Base-by-base conservation (phyloP, 2,888 invertebrate genomes). In the Ormyrus pomaceus region DNA sequence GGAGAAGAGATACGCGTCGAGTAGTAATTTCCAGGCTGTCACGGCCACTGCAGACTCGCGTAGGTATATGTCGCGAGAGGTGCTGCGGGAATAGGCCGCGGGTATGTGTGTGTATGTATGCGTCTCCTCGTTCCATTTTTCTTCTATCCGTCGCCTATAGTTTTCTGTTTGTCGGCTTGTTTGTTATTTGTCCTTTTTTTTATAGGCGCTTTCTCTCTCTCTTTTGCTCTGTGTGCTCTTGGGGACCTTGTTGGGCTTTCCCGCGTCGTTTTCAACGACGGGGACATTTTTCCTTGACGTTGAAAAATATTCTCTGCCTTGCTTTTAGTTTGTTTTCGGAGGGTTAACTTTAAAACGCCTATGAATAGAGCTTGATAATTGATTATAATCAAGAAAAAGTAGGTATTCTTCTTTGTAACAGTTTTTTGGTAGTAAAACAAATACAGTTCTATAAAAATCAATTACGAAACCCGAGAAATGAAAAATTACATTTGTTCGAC, bases 1-100 rank as follows among this genome's bases (percentile, higher is more conserved):
- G 46, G 70, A 56, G 62, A 73, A 59, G 65, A 82, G 83, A 85
- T 83, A 85, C 83, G 84, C 81, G 84, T 84, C 86, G 85, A 86
- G 86, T 86, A 85, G 88, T 87, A 89, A 89, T 89, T 89, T 88
- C 87, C 88, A 87, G 86, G 83, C 88, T 88, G 88, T 88, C 88
- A 88, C 84, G 84, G 86, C 80, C 84, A 83, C 81, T 69, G 70
- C 8, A 8, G 19, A 19, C 19, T 19, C 19, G 19, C 19, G 19
- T 19, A 19, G 19, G 19, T 19, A 19, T 19, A 19, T 19, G 19
- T 19, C 19, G 19, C 19, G 19, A 19, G 19, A 19, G 19, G 1
- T 19, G 19, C 19, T 19, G 19, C 19, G 19, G 19, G 19, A 19
- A 19, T 19, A 19, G 19, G 19, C 19, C 19, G 19, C 19, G 19